These are phyloP conservation scores for Gymnobelideus leadbeateri DNA, from an alignment of 2,113 vertebrate species.

Conservation along the genomic window DNA sequence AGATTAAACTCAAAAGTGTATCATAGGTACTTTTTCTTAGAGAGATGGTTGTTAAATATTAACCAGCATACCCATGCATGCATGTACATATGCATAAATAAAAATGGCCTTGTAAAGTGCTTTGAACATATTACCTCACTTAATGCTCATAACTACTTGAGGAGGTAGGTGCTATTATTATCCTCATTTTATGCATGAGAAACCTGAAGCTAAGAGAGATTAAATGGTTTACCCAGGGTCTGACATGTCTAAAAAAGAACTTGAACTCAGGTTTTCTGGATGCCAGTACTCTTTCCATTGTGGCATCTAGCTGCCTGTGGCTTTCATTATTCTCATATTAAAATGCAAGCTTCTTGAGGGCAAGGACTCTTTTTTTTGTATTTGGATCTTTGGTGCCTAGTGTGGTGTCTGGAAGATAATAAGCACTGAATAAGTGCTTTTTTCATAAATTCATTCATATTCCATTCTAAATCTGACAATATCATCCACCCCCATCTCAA, in stretches of 20 bases:
- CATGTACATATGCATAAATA: neutral
- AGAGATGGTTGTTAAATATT: neutral
- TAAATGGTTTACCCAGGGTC: neutral
- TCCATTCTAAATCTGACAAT: neutral
- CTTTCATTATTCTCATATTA: neutral
- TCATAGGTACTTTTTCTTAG: neutral
- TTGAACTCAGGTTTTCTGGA: neutral
- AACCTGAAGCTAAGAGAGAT: neutral
- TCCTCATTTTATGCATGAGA: neutral
- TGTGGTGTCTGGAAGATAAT: neutral
- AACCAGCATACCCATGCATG: neutral
- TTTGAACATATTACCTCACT: neutral
- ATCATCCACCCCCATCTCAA: neutral
- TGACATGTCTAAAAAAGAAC: neutral
- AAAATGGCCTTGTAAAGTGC: neutral
- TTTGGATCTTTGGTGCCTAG: neutral
- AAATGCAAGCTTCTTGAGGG: neutral
- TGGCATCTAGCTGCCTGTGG: neutral
- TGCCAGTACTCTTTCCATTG: neutral
- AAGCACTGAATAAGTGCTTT: neutral
- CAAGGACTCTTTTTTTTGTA: neutral
- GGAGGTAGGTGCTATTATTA: neutral
- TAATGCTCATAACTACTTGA: neutral
- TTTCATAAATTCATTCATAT: neutral
- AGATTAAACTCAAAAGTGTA: neutral